Evolutionary conservation across 2,113 vertebrate genomes (phyloP).

Genomic region (Mustela nigripes): DNA sequence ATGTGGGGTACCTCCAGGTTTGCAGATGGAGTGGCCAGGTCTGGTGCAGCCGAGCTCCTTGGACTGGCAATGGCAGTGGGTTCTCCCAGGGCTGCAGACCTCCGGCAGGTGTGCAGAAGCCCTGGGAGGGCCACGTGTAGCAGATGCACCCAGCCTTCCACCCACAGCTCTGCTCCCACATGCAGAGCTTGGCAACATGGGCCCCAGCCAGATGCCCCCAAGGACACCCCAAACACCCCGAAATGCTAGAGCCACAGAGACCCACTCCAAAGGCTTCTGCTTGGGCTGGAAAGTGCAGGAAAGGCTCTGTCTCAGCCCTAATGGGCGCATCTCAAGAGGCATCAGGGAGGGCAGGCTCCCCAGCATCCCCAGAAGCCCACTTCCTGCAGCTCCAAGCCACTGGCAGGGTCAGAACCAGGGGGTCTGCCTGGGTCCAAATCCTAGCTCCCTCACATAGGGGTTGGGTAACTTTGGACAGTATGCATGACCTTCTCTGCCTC

Average conservation of each 20-base stretch:
- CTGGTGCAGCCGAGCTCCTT: not conserved
- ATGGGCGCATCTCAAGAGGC: not conserved
- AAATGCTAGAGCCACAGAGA: not conserved
- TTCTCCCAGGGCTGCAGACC: not conserved
- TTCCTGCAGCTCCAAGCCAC: not conserved
- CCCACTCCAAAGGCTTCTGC: not conserved
- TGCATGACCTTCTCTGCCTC: not conserved
- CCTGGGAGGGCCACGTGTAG: not conserved
- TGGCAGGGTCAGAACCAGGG: fast-evolving
- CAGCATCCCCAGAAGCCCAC: not conserved
- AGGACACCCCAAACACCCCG: not conserved
- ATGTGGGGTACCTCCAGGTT: fast-evolving
- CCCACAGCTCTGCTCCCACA: not conserved
- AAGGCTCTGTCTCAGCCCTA: not conserved
- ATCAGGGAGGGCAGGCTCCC: not conserved
- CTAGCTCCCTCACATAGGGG: not conserved
- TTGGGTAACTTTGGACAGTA: not conserved
- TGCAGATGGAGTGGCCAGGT: not conserved
- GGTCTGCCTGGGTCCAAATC: not conserved
- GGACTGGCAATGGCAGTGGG: not conserved
- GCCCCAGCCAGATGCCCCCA: not conserved
- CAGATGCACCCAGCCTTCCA: fast-evolving
- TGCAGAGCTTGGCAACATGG: not conserved
- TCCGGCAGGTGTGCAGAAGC: not conserved
- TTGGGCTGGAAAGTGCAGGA: not conserved